Base-by-base conservation (phyloP, 2,113 vertebrate genomes). In the Riparia riparia region DNA sequence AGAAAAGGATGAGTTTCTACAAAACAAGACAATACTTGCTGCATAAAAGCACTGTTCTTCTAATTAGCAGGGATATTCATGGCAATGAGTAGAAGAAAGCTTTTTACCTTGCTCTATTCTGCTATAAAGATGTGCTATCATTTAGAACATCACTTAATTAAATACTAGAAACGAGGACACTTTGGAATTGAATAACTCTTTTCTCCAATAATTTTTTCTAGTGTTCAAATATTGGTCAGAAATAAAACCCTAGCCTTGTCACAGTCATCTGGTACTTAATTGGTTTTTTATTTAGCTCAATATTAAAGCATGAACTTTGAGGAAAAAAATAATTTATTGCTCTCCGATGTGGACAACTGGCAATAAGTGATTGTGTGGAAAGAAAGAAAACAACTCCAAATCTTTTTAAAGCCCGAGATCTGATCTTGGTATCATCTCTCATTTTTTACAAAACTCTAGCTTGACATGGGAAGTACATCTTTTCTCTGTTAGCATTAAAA, bases 101-200 rank as follows among this genome's bases (percentile, higher is more conserved):
- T 88, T 93, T 58, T 63, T 24, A 9, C 39, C 16, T 37, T 86
- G 56, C 53, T 68, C 18, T 88, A 42, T 69, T 95, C 84, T 94
- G 44, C 63, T 95, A 70, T 77, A 94, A 88, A 88, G 82, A 96
- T 84, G 94, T 12, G 82, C 45, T 97, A 95, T 97, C 82, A 93
- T 95, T 95, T 92, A 93, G 49, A 97, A 95, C 81, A 97, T 95
- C 88, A 58, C 89, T 92, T 95, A 97, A 97, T 97, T 97, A 98
- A 97, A 95, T 97, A 95, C 25, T 61, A 93, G 91, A 93, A 96
- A 95, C 0, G 17, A 96, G 82, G 82, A 93, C 58, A 89, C 45
- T 97, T 91, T 66, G 54, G 93, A 97, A 97, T 91, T 97, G 53
- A 97, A 74, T 97, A 91, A 87, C 63, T 94, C 66, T 92, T 95